These are phyloP conservation scores for Conomelus anceps DNA, from an alignment of 2,888 invertebrate species.

Conservation along the genomic window DNA sequence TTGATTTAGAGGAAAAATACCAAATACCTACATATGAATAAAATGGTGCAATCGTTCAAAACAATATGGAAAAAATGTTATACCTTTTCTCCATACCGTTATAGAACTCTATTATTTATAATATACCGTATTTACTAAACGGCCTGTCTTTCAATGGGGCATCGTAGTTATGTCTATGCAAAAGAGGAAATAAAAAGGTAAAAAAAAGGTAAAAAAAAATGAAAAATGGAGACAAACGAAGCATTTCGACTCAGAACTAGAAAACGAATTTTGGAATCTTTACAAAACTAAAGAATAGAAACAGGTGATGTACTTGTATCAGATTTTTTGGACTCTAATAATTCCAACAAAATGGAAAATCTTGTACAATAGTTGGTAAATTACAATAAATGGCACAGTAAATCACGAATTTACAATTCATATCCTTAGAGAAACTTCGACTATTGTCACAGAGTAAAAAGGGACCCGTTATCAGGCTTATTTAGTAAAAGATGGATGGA, in stretches of 20 bases:
- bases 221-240: neutral
- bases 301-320: neutral
- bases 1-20: too few relatives aligned
- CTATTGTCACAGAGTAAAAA: neutral
- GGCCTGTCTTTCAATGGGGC: too few relatives aligned
- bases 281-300: neutral
- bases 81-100: too few relatives aligned
- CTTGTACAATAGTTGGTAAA: neutral
- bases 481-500: too few relatives aligned
- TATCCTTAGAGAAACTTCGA: neutral
- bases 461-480: neutral
- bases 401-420: neutral
- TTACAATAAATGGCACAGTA: neutral
- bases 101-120: too few relatives aligned
- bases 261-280: neutral
- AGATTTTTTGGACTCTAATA: neutral
- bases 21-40: too few relatives aligned
- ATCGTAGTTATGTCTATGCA: too few relatives aligned
- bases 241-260: neutral
- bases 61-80: too few relatives aligned
- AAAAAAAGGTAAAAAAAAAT: too few relatives aligned
- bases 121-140: too few relatives aligned
- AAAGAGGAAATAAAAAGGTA: too few relatives aligned
- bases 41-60: too few relatives aligned
- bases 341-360: neutral